These are phyloP conservation scores for Drosophila yooni DNA, from an alignment of 2,888 invertebrate genomes.

Conservation along the genomic window DNA sequence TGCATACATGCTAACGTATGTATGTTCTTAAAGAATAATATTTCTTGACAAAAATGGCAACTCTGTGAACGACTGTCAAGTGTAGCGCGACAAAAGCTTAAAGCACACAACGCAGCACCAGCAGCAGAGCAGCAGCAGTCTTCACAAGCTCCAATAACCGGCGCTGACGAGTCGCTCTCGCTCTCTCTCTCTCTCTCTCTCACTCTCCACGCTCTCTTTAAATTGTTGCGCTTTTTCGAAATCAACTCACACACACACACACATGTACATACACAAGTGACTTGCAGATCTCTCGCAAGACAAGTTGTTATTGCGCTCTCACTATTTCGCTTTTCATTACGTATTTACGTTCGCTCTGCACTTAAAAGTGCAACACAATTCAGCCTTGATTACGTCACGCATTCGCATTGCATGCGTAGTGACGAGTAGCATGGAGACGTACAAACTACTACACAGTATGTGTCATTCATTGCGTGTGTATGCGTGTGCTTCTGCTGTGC, in stretches of 20 bases:
- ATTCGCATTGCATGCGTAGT: constrained; percentile 60
- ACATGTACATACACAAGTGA: constrained; percentile 12
- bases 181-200: constrained; percentile 19
- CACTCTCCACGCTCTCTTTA: constrained; percentile 21
- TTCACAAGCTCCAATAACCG: constrained; percentile 26
- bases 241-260: constrained; percentile 4
- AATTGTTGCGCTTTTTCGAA: constrained; percentile 39
- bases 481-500: constrained; percentile 3
- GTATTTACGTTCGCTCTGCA: constrained; percentile 17
- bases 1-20: background rate
- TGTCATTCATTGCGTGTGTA: constrained; percentile 1
- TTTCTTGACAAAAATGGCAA: constrained; percentile 32
- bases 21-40: background rate
- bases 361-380: constrained; percentile 59
- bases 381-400: constrained; percentile 68
- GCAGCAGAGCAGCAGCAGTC: background rate
- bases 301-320: constrained; percentile 28
- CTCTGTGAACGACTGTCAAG: constrained; percentile 34
- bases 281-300: constrained; percentile 41
- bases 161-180: constrained; percentile 31
- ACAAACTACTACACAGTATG: background rate
- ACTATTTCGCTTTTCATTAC: constrained; percentile 18
- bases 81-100: constrained; percentile 57
- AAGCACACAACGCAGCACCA: constrained; percentile 31
- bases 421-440: background rate